Percentiles rank a stretch among this genome's conserved stretches.
phyloP scores from a whole-genome alignment of 2,888 invertebrate species.

The Lasioglossum figueresi region DNA sequence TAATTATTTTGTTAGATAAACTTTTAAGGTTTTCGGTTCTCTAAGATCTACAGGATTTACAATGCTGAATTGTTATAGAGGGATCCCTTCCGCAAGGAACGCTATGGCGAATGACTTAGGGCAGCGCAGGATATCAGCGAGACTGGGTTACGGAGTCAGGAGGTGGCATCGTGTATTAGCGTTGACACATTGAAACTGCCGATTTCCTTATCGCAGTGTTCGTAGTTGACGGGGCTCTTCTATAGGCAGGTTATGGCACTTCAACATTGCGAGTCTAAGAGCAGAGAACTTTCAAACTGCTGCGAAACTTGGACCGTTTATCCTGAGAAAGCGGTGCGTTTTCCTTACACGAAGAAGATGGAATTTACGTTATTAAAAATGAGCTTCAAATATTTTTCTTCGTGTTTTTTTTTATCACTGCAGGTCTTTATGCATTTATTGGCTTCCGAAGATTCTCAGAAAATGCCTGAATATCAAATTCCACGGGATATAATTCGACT shows the following conservation, averaged over 20 bases:
- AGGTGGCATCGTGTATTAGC: neutral
- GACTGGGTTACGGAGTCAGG: slow-evolving; percentile 1
- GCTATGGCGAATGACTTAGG: neutral
- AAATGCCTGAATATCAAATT: too few relatives aligned
- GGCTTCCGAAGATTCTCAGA: too few relatives aligned
- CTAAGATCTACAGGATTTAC: neutral
- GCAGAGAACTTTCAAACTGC: neutral
- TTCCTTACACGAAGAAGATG: neutral
- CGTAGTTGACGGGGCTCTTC: neutral
- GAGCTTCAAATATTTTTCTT: neutral
- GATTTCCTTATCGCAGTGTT: neutral
- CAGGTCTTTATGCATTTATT: too few relatives aligned
- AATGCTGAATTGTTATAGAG: neutral
- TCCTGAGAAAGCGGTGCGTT: neutral
- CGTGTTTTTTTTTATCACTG: neutral
- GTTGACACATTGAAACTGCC: slow-evolving; percentile 8
- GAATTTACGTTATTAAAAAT: neutral
- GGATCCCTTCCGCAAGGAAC: neutral
- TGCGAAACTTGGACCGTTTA: neutral
- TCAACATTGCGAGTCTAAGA: neutral
- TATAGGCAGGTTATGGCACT: neutral
- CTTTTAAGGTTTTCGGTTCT: neutral
- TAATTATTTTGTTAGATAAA: neutral
- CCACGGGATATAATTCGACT: too few relatives aligned
- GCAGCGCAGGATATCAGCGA: neutral